Evolutionary conservation across 2,797 vertebrate genomes (phyloP), one percentile per base, ranked within the genome.

Genomic region (Melanotaenia trifasciata): DNA sequence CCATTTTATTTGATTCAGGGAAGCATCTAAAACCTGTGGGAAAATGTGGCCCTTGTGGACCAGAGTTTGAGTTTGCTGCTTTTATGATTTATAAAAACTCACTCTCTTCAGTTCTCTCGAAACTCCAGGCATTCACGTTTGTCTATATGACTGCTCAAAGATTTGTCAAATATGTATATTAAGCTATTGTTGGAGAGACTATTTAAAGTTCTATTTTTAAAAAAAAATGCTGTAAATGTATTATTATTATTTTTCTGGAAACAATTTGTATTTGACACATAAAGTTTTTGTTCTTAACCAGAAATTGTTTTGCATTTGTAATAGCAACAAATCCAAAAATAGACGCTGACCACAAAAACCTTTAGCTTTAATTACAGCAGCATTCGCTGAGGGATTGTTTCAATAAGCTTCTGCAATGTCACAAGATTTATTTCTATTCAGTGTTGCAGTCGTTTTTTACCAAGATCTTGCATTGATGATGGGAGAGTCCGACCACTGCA

Each of bases 201-300:
- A 95, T 95, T 94, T 94, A 94, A 95, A 95, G 86, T 93, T 94
- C 87, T 94, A 94, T 95, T 95, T 94, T 94, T 94, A 30, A 30
- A 30, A 89, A 92, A 86, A 89, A 93, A 92, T 80, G 67, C 64
- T 92, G 85, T 92, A 89, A 87, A 91, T 90, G 32, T 88, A 78
- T 79, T 91, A 71, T 81, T 91, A 79, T 90, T 89, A 68, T 70
- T 85, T 59, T 91, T 73, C 85, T 68, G 63, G 82, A 89, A 84
- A 73, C 20, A 56, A 70, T 84, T 84, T 88, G 72, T 84, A 88
- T 93, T 89, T 84, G 76, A 75, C 88, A 84, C 69, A 92, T 90
- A 87, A 84, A 85, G 61, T 13, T 69, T 70, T 78, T 80, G 76
- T 90, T 85, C 68, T 73, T 64, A 89, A 80, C 61, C 62, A 54